Conservation (phyloP, 2,888 invertebrate species). For the Microctonus hyperodae region DNA sequence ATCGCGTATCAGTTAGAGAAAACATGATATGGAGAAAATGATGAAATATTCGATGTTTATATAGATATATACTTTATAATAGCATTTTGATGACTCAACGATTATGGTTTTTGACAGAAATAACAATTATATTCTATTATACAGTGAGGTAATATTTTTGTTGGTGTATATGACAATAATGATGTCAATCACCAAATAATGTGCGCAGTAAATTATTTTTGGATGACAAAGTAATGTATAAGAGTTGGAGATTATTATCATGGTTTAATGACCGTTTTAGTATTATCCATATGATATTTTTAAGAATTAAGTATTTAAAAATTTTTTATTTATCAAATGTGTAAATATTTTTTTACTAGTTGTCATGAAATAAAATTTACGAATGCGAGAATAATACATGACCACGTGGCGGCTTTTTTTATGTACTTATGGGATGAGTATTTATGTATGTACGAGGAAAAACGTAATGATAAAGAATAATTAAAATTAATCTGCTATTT, state of each 20-base stretch:
- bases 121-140: neutral
- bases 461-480: too few relatives aligned
- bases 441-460: too few relatives aligned
- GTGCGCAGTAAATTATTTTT: neutral
- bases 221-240: neutral
- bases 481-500: too few relatives aligned
- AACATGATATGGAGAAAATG: neutral
- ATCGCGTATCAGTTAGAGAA: neutral
- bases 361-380: too few relatives aligned
- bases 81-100: neutral
- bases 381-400: neutral
- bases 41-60: neutral
- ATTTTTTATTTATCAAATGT: neutral
- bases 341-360: neutral
- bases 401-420: neutral
- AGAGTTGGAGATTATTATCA: neutral
- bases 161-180: neutral
- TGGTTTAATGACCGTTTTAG: neutral
- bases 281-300: neutral
- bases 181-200: neutral
- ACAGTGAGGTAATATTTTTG: neutral
- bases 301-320: neutral
- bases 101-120: neutral
- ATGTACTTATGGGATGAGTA: neutral
- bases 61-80: neutral